Evolutionary conservation across 2,888 invertebrate genomes (phyloP), one percentile per base, ranked within the genome.

Genomic region (Heliconius charithonia): DNA sequence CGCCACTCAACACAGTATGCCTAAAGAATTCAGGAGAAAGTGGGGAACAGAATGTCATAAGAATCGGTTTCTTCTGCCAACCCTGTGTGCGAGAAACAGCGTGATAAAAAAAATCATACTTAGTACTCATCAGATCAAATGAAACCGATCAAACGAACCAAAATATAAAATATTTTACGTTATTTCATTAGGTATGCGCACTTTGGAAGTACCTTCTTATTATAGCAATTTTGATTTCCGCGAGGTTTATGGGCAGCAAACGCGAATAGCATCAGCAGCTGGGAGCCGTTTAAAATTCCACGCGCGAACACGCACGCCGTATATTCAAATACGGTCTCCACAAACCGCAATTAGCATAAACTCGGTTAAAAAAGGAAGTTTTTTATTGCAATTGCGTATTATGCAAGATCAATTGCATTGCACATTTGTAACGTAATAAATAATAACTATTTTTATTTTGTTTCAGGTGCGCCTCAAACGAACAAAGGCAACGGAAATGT

Each of bases 321-420:
- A 90, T 91, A 92, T 90, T 89, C 89, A 89, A 92, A 92, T 91
- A 91, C 87, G 91, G 91, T 84, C 74, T 86, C 89, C 87, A 89
- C 92, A 90, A 90, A 93, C 92, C 92, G 91, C 92, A 92, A 93
- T 93, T 92, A 93, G 89, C 89, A 91, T 92, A 86, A 82, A 84
- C 88, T 86, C 82, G 84, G 85, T 83, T 85, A 85, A 81, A 85
- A 82, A 83, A 81, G 84, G 82, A 81, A 85, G 86, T 89, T 89
- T 89, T 89, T 83, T 85, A 85, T 84, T 79, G 84, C 81, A 83
- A 84, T 80, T 76, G 81, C 82, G 82, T 82, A 84, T 87, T 88
- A 87, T 83, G 85, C 84, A 87, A 87, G 69, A 79, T 76, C 63
- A 70, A 70, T 79, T 75, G 78, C 74, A 80, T 80, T 66, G 66